Base-by-base conservation (phyloP, 1,140 invertebrate species). In the Drosophila cardini region DNA sequence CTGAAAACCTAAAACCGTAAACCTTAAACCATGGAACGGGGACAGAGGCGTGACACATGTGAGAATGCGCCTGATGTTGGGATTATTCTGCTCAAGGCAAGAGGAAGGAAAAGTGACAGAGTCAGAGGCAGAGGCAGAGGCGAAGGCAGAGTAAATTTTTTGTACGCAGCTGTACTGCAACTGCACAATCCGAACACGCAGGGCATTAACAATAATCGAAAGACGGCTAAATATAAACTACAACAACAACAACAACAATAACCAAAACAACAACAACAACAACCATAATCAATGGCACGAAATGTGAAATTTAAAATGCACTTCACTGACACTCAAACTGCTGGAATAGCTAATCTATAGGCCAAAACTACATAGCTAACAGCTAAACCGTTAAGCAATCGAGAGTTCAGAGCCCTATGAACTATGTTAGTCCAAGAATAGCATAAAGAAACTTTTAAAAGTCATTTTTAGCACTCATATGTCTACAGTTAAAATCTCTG, bases 31-130 rank as follows among this genome's bases (percentile, higher is more conserved):
- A 34, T 15, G 46, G 16, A 36, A n/a, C 30, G 42, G 43, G 21
- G 9, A 30, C 64, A 30, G 16, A 57, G 43, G 40, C 13, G 46
- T 43, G 57, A 85, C 83, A 83, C 69, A 83, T 86, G 83, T 86
- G 83, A 79, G 79, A 87, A 87, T 87, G 69, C 36, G 55, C n/a
- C 65, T 72, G 53, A 30, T 62, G 57, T 68, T 87, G 83, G 83
- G 83, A 86, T 86, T 86, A 86, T 87, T 87, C 62, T 87, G 62
- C 26, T 36, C 13, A 4, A 10, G 63, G 40, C 58, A 62, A 42
- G 21, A 26, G 21, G 21, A 26, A 26, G n/a, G n/a, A n/a, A n/a
- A n/a, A n/a, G n/a, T n/a, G n/a, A n/a, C n/a, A n/a, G n/a, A n/a
- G n/a, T n/a, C n/a, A n/a, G 21, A 2, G 21, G 21, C 21, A 26